Percentiles rank a stretch among this genome's conserved stretches.
phyloP scores from a whole-genome alignment of 2,888 invertebrate species.

The Dryadula phaetusa region DNA sequence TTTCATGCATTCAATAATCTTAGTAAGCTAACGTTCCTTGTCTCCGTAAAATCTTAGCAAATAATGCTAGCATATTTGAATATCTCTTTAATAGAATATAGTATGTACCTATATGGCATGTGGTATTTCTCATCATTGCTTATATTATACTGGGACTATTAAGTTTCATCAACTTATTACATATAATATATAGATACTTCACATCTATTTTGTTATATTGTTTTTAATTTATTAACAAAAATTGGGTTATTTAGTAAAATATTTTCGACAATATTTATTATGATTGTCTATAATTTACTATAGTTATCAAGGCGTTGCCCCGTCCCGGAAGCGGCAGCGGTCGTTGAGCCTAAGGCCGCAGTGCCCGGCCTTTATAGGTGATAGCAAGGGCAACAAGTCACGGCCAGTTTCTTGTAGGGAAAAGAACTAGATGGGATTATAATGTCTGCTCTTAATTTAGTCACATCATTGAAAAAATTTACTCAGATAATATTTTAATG shows the following conservation, averaged over 20 bases:
- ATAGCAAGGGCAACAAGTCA: constrained; percentile 56
- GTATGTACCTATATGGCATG: neutral
- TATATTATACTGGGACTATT: neutral
- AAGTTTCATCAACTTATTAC: neutral
- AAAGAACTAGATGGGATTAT: constrained; percentile 22
- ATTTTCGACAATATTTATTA: constrained; percentile 14
- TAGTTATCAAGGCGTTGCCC: constrained; percentile 43
- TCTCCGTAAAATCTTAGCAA: neutral
- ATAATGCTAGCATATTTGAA: neutral
- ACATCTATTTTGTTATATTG: too few species aligned
- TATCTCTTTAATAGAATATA: neutral
- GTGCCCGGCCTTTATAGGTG: constrained; percentile 49
- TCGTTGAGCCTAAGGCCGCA: constrained; percentile 49
- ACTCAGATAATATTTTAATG: neutral
- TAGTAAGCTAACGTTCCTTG: neutral
- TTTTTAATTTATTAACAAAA: constrained; percentile 1
- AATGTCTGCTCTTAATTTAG: neutral
- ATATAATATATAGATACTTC: too few species aligned
- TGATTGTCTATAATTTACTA: constrained; percentile 25
- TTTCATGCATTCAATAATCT: neutral
- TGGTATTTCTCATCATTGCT: neutral
- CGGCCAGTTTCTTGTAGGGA: constrained; percentile 43
- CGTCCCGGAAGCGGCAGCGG: constrained; percentile 49
- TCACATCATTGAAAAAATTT: neutral
- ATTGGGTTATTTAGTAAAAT: neutral